Base-by-base conservation (phyloP, 2,797 vertebrate genomes). In the Cottoperca gobio region DNA sequence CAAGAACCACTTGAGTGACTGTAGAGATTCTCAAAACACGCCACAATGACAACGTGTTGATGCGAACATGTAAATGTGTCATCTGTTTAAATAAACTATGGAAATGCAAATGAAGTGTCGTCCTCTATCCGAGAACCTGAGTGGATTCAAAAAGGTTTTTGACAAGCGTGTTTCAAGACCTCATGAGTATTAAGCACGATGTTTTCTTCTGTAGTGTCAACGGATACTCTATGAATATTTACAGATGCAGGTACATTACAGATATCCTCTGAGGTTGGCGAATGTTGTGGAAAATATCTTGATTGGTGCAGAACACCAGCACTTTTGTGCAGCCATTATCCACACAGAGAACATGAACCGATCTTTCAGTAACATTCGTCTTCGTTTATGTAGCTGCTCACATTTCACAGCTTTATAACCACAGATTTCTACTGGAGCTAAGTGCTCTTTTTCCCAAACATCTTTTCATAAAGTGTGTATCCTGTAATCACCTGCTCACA, bases 371-470 rank as follows among this genome's bases (percentile, higher is more conserved):
- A 48, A 35, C 16, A 43, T 37, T 33, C 16, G 5, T 28, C 26
- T 52, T 33, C 45, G 37, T 63, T 70, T 43, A 73, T 58, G 60
- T n/a, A 63, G 72, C 40, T 59, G 31, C 28, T 37, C 48, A 60
- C 37, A 14, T 57, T 69, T 49, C 35, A 64, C 33, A 57, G 53
- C 40, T 75, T 12, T 49, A 37, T 21, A 46, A n/a, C 54, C 59
- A 42, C 19, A 60, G 59, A 35, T 61, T 50, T 75, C 54, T 55
- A 11, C 11, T 52, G 52, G 28, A 65, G 57, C 31, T 66, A 67
- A 70, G 63, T 66, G 62, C 46, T 62, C 33, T 39, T 70, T 58
- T 67, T 64, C 57, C 39, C 64, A 62, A 71, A 48, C 52, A 74
- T 46, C 42, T 62, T 62, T 42, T 45, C 50, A 52, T 21, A 45